Base-by-base conservation (phyloP, 2,113 vertebrate species). In the Ursus arctos region DNA sequence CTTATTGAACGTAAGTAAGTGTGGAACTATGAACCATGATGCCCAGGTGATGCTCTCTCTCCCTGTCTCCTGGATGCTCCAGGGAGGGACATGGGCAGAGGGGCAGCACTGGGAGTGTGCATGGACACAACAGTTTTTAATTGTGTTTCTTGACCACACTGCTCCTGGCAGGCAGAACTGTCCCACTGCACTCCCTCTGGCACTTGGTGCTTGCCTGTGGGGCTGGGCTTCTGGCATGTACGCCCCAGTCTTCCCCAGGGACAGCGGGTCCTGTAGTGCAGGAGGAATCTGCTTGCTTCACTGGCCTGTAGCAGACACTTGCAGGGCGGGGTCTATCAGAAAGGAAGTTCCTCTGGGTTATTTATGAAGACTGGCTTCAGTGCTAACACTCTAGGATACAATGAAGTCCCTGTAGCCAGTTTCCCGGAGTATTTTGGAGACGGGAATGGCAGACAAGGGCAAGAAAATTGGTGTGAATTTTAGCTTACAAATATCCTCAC, bases 11-110 rank as follows among this genome's bases (percentile, higher is more conserved):
- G 7, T 16, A 26, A 33, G 47, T 22, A 11, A 77, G 26, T 28
- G 10, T 26, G 19, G 43, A 13, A 0, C 14, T 2, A 10, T 13
- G 7, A 5, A 2, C 5, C 10, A 3, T 36, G 4, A 0, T 19
- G 10, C 3, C 47, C 8, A 33, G 12, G 1, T 0, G 10, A 26
- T 3, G 16, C 1, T 26, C 10, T 40, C 59, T 24, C 0, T 1
- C 31, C 19, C 3, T 63, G 1, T 49, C 59, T 3, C 67, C 57
- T 15, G 4, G 21, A 4, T 0, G 4, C 5, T 7, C 0, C 16
- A 6, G 47, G 55, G 40, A 7, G 59, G n/a, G 19, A 4, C 2
- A 16, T 16, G 10, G 6, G 18, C n/a, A 1, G 26, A 51, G 40
- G 4, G 31, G 6, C 19, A 76, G 87, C 10, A 33, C 53, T 36